These are phyloP conservation scores for Umimayanthus kanabou DNA, from an alignment of 92 coral and sea anemone genomes.

Conservation along the genomic window DNA sequence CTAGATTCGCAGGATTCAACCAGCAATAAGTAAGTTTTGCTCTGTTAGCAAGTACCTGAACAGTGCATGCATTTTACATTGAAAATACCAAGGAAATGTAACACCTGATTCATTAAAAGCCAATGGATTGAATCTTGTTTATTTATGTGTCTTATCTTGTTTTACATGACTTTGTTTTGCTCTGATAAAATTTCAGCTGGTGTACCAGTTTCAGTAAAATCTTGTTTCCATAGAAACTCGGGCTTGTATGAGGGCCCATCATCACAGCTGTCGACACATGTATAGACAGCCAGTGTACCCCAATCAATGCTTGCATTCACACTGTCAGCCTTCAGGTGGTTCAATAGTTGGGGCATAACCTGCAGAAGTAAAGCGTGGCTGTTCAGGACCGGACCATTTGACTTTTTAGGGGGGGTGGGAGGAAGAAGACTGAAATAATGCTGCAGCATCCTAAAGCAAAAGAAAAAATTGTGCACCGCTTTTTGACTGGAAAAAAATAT, in stretches of 20 bases:
- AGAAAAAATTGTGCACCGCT: too few species aligned
- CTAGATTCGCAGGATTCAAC: too few species aligned
- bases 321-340: slow-evolving; percentile 78
- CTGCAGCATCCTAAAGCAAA: too few species aligned
- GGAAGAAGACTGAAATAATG: too few species aligned
- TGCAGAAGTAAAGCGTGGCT: neutral
- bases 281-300: slow-evolving; percentile 91
- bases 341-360: slow-evolving; percentile 97
- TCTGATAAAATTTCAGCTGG: slow-evolving; percentile 65
- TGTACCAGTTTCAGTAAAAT: slow-evolving; percentile 90
- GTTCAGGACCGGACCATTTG: too few species aligned
- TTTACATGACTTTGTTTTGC: slow-evolving; percentile 27
- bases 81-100: too few species aligned
- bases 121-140: neutral
- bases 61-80: too few species aligned
- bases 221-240: slow-evolving; percentile 98
- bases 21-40: too few species aligned
- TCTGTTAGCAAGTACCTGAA: too few species aligned
- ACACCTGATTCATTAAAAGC: neutral
- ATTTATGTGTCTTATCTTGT: neutral
- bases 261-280: slow-evolving; percentile 80
- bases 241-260: slow-evolving; percentile 59
- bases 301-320: slow-evolving; percentile 91
- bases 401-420: too few species aligned
- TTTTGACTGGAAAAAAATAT: too few species aligned